Conservation (phyloP, 2,797 vertebrate species). For the Amphiprion clarkii region DNA sequence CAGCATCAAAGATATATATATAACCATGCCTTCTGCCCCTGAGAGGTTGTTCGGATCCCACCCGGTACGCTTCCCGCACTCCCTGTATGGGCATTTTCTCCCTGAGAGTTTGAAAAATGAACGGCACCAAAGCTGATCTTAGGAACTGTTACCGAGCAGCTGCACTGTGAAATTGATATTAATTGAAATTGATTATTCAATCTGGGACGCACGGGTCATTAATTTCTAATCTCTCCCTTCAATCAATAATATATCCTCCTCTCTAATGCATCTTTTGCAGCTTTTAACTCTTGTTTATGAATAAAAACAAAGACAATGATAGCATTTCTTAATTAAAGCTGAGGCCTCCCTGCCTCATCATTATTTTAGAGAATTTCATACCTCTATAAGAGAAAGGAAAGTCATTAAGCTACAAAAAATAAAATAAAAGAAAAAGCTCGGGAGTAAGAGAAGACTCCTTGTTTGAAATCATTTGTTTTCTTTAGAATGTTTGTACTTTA, state of each 20-base stretch:
- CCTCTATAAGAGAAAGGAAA: slow-evolving; percentile 15
- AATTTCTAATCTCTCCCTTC: slow-evolving; percentile 82
- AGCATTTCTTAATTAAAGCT: slow-evolving; percentile 67
- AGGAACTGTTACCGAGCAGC: slow-evolving; percentile 72
- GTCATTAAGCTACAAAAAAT: slow-evolving; percentile 21
- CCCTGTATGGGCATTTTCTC: slow-evolving; percentile 27
- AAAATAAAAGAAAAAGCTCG: not conserved
- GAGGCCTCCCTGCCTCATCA: slow-evolving; percentile 43
- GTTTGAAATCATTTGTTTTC: slow-evolving; percentile 30
- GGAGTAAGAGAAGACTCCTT: slow-evolving; percentile 4
- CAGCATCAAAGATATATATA: slow-evolving; percentile 7
- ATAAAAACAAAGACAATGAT: slow-evolving; percentile 66
- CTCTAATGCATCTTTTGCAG: slow-evolving; percentile 64
- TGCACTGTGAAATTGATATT: slow-evolving; percentile 83
- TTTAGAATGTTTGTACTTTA: not conserved
- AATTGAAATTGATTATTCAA: slow-evolving; percentile 87
- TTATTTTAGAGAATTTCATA: slow-evolving; percentile 61
- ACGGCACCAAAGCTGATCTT: slow-evolving; percentile 57
- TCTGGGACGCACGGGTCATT: slow-evolving; percentile 84
- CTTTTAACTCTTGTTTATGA: slow-evolving; percentile 75
- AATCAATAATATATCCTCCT: slow-evolving; percentile 80
- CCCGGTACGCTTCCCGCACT: slow-evolving; percentile 19
- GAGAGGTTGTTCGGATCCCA: slow-evolving; percentile 13
- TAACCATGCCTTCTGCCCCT: not conserved
- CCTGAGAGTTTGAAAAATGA: slow-evolving; percentile 72